These are phyloP conservation scores for Nudaria mundana DNA, from an alignment of 2,888 invertebrate species.

Conservation along the genomic window DNA sequence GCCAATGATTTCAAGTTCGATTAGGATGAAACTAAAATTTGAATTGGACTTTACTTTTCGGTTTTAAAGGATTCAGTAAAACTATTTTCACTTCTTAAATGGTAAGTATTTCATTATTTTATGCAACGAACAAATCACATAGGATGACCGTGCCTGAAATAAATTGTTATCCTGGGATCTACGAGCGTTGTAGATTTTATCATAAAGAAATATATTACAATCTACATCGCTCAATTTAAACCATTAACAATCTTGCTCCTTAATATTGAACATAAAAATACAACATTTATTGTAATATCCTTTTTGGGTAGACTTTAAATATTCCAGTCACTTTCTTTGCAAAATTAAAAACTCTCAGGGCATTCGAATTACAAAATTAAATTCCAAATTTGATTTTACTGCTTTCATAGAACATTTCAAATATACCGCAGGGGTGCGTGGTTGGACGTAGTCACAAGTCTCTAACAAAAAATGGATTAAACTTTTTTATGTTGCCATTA, in stretches of 20 bases:
- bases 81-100: slow-evolving; percentile 8
- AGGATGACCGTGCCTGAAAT: no score
- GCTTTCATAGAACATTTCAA: slow-evolving; percentile 48
- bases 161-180: no score
- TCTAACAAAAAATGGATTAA: slow-evolving; percentile 20
- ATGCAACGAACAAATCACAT: no score
- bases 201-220: no score
- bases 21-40: no score
- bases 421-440: slow-evolving; percentile 41
- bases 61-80: no score
- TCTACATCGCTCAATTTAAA: no score
- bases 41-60: no score
- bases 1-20: slow-evolving; percentile 57
- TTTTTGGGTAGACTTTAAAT: background rate
- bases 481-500: slow-evolving; percentile 9
- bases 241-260: no score
- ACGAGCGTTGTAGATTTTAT: no score
- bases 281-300: background rate
- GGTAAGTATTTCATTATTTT: no score
- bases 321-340: background rate
- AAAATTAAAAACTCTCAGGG: slow-evolving; percentile 30
- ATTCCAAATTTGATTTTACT: slow-evolving; percentile 63
- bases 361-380: slow-evolving; percentile 64
- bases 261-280: no score
- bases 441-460: slow-evolving; percentile 12